phyloP scores from a whole-genome alignment of 2,113 vertebrate species.

The Phaethornis superciliosus region DNA sequence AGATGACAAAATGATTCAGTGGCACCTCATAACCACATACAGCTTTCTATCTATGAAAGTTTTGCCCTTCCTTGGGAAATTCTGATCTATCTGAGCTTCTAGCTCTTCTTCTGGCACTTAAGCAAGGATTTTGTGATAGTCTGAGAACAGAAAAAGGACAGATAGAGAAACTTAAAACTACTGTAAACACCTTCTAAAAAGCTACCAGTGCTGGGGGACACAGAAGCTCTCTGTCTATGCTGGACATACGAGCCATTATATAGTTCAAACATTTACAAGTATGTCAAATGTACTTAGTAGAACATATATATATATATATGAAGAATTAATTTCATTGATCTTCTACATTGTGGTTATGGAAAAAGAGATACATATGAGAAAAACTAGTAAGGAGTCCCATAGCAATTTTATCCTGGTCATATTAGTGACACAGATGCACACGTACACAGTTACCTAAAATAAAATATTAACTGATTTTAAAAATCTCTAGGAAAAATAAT shows the following conservation, averaged over 20 bases:
- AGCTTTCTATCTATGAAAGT: background rate
- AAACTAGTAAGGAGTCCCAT: background rate
- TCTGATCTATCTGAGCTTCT: background rate
- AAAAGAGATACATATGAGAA: background rate
- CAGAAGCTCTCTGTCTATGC: background rate
- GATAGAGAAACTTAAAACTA: background rate
- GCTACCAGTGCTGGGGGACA: background rate
- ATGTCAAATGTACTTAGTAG: background rate
- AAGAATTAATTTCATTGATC: background rate
- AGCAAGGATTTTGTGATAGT: background rate
- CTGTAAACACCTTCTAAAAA: background rate
- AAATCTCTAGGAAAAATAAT: background rate
- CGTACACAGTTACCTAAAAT: background rate
- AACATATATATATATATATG: background rate
- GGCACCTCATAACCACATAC: background rate
- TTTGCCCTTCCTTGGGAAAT: background rate
- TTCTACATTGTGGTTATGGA: background rate
- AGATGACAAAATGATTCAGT: background rate
- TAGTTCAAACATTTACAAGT: background rate
- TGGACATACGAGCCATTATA: background rate
- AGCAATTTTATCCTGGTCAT: background rate
- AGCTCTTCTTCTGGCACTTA: background rate
- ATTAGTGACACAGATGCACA: background rate
- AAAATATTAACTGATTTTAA: background rate
- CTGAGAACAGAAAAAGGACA: background rate